These are phyloP conservation scores for Drosophila histrio DNA, from an alignment of 2,888 invertebrate genomes.

Conservation along the genomic window DNA sequence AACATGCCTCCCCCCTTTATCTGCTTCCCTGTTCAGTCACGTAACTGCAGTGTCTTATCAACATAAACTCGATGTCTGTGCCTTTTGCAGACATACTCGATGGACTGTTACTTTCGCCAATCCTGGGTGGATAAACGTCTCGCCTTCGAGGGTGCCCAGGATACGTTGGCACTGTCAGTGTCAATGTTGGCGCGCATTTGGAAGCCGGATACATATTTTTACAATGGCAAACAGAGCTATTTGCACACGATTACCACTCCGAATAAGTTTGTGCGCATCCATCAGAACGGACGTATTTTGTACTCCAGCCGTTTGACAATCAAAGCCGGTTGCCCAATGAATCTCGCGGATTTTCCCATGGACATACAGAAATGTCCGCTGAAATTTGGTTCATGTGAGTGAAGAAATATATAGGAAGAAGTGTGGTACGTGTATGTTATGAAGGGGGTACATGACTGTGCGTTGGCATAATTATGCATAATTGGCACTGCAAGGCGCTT, in stretches of 20 bases:
- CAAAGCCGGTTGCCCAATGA: constrained; percentile 93
- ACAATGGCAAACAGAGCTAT: constrained; percentile 92
- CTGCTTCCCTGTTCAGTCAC: constrained; percentile 1
- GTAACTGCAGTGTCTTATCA: constrained; percentile 10
- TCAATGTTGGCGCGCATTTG: constrained; percentile 92
- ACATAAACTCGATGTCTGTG: constrained; percentile 19
- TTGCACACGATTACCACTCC: constrained; percentile 93
- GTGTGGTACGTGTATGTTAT: neutral
- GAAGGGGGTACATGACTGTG: constrained; percentile 21
- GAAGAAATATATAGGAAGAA: neutral
- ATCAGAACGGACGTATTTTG: constrained; percentile 89
- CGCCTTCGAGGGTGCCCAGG: constrained; percentile 88
- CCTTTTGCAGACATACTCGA: constrained; percentile 89
- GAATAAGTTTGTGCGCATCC: constrained; percentile 92
- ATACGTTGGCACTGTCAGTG: constrained; percentile 90
- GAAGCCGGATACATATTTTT: constrained; percentile 94
- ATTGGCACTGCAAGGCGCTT: constrained; percentile 62
- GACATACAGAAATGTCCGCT: constrained; percentile 92
- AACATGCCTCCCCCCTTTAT: neutral
- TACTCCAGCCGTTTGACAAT: constrained; percentile 93
- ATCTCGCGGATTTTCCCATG: constrained; percentile 93
- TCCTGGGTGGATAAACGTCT: constrained; percentile 92
- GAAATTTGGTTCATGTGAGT: constrained; percentile 93
- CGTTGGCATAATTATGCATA: constrained; percentile 70
- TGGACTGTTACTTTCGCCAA: constrained; percentile 95